phyloP scores from a whole-genome alignment of 2,888 invertebrate genomes.

The Papilio elwesi region DNA sequence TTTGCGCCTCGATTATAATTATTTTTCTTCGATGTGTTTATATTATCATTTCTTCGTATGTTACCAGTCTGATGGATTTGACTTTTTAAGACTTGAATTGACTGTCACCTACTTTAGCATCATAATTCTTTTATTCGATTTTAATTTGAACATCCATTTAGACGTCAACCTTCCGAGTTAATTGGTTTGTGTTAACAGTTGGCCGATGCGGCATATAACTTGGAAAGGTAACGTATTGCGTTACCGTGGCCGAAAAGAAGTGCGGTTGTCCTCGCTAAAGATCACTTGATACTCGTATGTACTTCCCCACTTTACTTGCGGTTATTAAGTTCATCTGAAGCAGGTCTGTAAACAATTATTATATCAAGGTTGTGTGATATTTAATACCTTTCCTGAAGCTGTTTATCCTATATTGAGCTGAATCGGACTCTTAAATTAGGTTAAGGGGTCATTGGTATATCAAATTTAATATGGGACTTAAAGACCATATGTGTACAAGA shows the following conservation, averaged over 20 bases:
- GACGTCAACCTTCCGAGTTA: background rate
- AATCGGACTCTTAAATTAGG: background rate
- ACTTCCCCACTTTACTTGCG: conserved; percentile 44
- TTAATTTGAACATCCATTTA: background rate
- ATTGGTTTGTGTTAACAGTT: conserved; percentile 1
- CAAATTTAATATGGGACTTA: background rate
- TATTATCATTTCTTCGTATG: too few species aligned
- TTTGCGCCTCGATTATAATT: too few species aligned
- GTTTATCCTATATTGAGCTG: background rate
- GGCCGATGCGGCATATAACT: conserved; percentile 3
- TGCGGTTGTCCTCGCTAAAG: conserved; percentile 72
- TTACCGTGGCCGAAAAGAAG: conserved; percentile 59
- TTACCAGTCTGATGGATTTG: too few species aligned
- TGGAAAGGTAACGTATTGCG: conserved; percentile 36
- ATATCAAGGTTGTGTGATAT: conserved; percentile 18
- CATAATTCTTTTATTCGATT: background rate
- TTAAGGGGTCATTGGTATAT: background rate
- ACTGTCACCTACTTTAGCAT: too few species aligned
- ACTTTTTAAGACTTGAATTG: too few species aligned
- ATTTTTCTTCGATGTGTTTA: too few species aligned
- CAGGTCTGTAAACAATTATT: conserved; percentile 12
- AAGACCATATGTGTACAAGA: background rate
- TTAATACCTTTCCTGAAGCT: conserved; percentile 17
- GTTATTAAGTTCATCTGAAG: conserved; percentile 22
- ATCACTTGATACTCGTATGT: conserved; percentile 60